phyloP scores from a whole-genome alignment of 53 echinoderm and acorn worm species.

The Pentamera pediparva region DNA sequence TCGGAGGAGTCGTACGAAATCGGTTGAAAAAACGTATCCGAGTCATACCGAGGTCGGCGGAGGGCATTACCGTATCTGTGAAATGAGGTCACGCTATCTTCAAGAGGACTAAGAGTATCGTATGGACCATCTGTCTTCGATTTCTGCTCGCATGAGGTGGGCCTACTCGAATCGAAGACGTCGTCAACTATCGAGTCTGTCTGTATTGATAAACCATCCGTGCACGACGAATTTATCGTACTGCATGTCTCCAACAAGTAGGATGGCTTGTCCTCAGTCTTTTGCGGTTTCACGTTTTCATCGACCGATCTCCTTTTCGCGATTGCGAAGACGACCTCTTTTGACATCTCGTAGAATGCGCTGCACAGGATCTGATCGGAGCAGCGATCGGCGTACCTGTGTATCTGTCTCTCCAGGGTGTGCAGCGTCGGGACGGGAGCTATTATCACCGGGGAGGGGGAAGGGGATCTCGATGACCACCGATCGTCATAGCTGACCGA shows the following conservation, averaged over 20 bases:
- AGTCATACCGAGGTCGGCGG: slow-evolving; percentile 5
- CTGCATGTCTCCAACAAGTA: neutral
- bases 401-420: slow-evolving; percentile 7
- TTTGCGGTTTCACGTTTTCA: neutral
- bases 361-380: slow-evolving; percentile 51
- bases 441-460: slow-evolving; percentile 35
- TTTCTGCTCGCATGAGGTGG: neutral
- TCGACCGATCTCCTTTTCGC: neutral
- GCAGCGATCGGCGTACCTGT: slow-evolving; percentile 59
- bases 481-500: slow-evolving; percentile 71
- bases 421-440: slow-evolving; percentile 34
- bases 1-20: neutral
- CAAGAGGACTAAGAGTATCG: slow-evolving; percentile 15
- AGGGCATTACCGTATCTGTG: neutral
- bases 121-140: slow-evolving; percentile 1
- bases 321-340: slow-evolving; percentile 28
- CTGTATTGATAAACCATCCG: slow-evolving; percentile 21
- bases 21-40: slow-evolving; percentile 17
- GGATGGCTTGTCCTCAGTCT: neutral
- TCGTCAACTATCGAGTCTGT: slow-evolving; percentile 31
- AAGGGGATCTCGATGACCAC: slow-evolving; percentile 50
- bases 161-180: slow-evolving; percentile 11
- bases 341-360: slow-evolving; percentile 70
- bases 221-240: neutral
- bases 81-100: neutral